phyloP scores from a whole-genome alignment of 2,797 vertebrate species.

The Perodicticus potto region DNA sequence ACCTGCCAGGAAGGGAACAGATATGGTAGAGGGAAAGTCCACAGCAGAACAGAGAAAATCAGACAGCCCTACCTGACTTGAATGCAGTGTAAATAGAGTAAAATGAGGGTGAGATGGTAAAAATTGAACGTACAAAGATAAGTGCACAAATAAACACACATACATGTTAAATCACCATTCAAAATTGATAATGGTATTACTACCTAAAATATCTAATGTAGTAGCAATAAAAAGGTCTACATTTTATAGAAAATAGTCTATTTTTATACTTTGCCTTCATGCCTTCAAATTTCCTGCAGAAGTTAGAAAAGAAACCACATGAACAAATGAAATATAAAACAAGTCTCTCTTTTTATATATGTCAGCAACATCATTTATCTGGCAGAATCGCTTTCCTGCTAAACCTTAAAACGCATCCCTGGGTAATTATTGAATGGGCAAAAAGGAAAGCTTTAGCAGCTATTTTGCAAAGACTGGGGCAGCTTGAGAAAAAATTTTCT shows the following conservation, averaged over 20 bases:
- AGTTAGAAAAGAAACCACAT: constrained; percentile 3
- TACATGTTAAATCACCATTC: not conserved
- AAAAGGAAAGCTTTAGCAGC: not conserved
- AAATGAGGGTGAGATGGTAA: not conserved
- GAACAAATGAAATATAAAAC: constrained; percentile 29
- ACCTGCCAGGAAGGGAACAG: not conserved
- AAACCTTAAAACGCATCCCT: not conserved
- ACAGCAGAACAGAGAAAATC: not conserved
- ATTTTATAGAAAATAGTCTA: constrained; percentile 30
- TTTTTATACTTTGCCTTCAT: constrained; percentile 37
- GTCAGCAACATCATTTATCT: not conserved
- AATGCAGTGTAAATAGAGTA: not conserved
- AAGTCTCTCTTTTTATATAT: not conserved
- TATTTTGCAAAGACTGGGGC: constrained; percentile 9
- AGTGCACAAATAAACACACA: not conserved
- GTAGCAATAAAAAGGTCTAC: not conserved
- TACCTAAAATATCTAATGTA: not conserved
- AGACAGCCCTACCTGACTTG: not conserved
- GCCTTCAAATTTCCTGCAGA: not conserved
- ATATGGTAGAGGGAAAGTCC: not conserved
- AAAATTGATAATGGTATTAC: not conserved
- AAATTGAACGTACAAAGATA: not conserved
- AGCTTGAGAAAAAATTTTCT: constrained; percentile 5
- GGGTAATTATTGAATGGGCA: not conserved
- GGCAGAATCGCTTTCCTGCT: constrained; percentile 6